phyloP scores from a whole-genome alignment of 2,113 vertebrate genomes.

The Ellobius talpinus region DNA sequence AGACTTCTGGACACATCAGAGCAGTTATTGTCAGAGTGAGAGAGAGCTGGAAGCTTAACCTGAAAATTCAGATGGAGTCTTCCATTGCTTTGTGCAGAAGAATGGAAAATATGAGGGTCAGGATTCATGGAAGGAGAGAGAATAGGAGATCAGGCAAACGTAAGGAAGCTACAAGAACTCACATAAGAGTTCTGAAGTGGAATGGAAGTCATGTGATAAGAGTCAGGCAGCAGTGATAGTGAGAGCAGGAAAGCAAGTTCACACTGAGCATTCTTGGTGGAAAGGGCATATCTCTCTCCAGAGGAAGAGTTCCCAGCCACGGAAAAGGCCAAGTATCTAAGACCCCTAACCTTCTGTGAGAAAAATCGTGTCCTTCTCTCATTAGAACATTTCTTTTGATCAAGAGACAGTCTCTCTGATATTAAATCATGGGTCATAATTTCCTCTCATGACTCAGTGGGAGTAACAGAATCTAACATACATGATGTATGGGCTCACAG shows the following conservation, averaged over 20 bases:
- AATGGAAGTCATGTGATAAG: not conserved
- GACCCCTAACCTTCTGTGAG: not conserved
- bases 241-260: not conserved
- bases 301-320: not conserved
- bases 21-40: not conserved
- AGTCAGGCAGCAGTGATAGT: not conserved
- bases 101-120: not conserved
- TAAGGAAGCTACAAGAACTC: not conserved
- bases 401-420: not conserved
- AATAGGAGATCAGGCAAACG: not conserved
- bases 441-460: not conserved
- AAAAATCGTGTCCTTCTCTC: not conserved
- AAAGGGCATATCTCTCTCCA: not conserved
- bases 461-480: conserved; percentile 14
- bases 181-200: not conserved
- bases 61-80: not conserved
- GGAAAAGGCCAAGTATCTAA: not conserved
- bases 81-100: not conserved
- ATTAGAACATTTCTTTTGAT: not conserved
- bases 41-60: not conserved
- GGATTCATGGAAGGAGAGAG: not conserved
- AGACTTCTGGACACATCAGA: not conserved
- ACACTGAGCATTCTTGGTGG: not conserved
- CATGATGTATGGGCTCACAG: not conserved
- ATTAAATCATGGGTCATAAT: not conserved